Evolutionary conservation across 2,113 vertebrate genomes (phyloP).

Genomic region (Melanerpes formicivorus): DNA sequence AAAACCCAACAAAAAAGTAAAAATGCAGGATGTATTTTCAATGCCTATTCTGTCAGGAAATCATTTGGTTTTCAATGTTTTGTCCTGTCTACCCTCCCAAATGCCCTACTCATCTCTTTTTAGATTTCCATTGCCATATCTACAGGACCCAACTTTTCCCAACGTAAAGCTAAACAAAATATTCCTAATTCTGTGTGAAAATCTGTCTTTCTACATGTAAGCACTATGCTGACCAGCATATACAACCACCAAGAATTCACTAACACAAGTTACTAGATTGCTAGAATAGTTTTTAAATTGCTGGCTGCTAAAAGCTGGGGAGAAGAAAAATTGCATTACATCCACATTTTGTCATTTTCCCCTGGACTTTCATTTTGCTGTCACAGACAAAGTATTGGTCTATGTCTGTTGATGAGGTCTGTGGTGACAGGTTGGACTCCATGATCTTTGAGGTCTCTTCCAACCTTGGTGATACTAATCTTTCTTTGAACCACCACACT

Average conservation of each 20-base stretch:
- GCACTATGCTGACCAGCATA: not conserved
- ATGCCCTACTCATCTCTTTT: not conserved
- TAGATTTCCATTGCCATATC: not conserved
- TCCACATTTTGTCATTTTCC: not conserved
- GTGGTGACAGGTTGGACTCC: no score
- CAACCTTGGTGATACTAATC: no score
- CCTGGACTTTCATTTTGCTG: not conserved
- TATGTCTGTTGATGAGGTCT: not conserved
- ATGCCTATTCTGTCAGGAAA: not conserved
- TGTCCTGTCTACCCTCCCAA: not conserved
- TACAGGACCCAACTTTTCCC: not conserved
- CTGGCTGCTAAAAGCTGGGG: not conserved
- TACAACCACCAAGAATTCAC: not conserved
- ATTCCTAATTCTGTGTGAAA: not conserved
- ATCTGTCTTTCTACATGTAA: not conserved
- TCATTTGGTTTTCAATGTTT: not conserved
- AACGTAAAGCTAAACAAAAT: not conserved
- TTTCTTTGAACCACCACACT: not conserved
- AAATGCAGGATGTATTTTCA: not conserved
- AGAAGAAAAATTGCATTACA: not conserved
- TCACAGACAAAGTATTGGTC: not conserved
- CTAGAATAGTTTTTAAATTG: not conserved
- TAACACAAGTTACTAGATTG: not conserved
- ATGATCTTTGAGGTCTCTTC: no score
- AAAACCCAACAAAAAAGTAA: not conserved